phyloP scores from a whole-genome alignment of 2,113 vertebrate species.

The Chamaea fasciata region DNA sequence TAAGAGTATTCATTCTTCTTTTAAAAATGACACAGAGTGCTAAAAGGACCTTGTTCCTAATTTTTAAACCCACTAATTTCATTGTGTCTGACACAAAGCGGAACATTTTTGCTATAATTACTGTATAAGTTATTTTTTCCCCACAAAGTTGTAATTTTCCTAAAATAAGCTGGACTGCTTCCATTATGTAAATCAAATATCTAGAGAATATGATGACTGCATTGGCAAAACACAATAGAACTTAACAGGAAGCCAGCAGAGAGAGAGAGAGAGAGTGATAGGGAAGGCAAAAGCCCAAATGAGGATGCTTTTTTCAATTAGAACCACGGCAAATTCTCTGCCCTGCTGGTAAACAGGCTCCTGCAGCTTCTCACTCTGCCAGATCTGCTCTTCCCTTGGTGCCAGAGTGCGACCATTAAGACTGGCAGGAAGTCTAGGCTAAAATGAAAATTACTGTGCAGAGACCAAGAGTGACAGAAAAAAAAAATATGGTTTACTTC shows the following conservation, averaged over 20 bases:
- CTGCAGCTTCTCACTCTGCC: not conserved
- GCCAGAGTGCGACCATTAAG: not conserved
- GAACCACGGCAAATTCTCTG: not conserved
- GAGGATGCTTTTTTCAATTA: constrained; percentile 52
- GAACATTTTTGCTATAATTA: constrained; percentile 72
- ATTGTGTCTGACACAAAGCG: constrained; percentile 72
- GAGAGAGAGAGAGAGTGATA: not conserved
- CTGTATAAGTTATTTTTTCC: constrained; percentile 68
- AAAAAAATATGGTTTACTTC: not conserved
- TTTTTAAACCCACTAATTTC: constrained; percentile 71
- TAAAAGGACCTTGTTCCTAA: constrained; percentile 65
- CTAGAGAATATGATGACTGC: constrained; percentile 65
- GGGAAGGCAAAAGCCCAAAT: constrained; percentile 32
- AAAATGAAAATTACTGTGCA: not conserved
- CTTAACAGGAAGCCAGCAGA: constrained; percentile 46
- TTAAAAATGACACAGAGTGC: constrained; percentile 63
- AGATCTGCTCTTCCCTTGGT: not conserved
- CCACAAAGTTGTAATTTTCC: constrained; percentile 73
- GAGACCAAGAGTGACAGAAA: not conserved
- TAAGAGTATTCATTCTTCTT: constrained; percentile 57
- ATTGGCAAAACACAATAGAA: constrained; percentile 51
- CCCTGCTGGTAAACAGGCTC: constrained; percentile 17
- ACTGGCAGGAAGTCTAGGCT: not conserved
- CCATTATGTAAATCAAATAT: constrained; percentile 75
- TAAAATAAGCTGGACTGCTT: constrained; percentile 73